Evolutionary conservation across 1,140 invertebrate genomes (phyloP), one percentile per base, ranked within the genome.

Genomic region (Drosophila leontia): DNA sequence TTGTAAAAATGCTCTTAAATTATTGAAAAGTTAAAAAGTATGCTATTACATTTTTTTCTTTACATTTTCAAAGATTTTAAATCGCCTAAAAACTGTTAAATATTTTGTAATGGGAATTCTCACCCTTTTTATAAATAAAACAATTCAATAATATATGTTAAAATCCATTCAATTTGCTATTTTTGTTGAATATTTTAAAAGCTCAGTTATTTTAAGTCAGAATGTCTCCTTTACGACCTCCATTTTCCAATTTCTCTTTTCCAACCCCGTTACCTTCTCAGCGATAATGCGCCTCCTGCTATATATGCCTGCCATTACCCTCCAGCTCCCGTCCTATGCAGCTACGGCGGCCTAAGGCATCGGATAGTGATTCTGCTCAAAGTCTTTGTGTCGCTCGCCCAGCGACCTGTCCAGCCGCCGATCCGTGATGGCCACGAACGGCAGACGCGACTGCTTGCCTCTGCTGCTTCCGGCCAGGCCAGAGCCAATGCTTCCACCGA

Each of bases 341-440:
- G 56, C 62, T 64, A 9, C 56, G 41, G 72, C 62, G 44, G 45
- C 81, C 88, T 92, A 92, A 91, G 91, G 91, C 91, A 92, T 83
- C 71, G 91, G 87, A 81, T 76, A 92, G 87, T 91, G 79, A 84
- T 92, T 92, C 75, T 92, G 91, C 83, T 92, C 84, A 71, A 90
- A 91, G 69, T 92, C 91, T 91, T 91, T 88, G 68, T 91, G 86
- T 29, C 77, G 82, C 48, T 88, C 83, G 1, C 71, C 74, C 29
- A 79, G 48, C 59, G 76, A 45, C 53, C 82, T 91, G 57, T 92
- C 91, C 50, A 92, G 68, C 6, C 91, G 80, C 6, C 91, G 77
- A 61, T 92, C 91, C 26, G 91, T 92, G 39, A 92, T 92, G 57
- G 91, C 91, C 55, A 92, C 91, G 71, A 92, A 92, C 6, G 91